A percentile compares a stretch with the other conserved stretches of the same genome.
Conservation (phyloP, 2,113 vertebrate genomes). For the Hippocampus abdominalis region DNA sequence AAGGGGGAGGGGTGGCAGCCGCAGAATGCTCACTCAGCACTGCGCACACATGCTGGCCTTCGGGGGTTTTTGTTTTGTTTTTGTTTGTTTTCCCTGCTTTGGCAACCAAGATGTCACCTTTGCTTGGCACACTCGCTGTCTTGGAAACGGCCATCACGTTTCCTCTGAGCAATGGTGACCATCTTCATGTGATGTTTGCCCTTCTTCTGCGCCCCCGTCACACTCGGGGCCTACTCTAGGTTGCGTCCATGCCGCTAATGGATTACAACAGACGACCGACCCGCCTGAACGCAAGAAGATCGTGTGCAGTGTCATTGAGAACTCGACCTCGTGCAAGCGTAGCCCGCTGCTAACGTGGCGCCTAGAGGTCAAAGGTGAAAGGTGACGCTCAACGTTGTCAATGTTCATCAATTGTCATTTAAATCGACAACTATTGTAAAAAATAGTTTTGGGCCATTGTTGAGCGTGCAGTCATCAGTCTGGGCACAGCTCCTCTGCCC, state of each 20-base stretch:
- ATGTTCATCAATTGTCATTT: too few species aligned
- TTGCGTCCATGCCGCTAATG: too few species aligned
- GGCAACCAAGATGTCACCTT: constrained; percentile 45
- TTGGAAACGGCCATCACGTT: neutral
- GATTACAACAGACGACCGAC: too few species aligned
- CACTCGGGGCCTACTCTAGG: too few species aligned
- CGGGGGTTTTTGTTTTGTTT: constrained; percentile 1
- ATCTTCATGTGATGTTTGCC: neutral
- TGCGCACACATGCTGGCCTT: constrained; percentile 72
- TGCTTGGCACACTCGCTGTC: constrained; percentile 10
- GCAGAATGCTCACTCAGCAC: constrained; percentile 80
- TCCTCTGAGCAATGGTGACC: neutral
- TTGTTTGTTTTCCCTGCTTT: constrained; percentile 65
- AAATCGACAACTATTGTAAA: too few species aligned
- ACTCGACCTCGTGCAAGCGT: too few species aligned
- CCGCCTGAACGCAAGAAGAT: too few species aligned
- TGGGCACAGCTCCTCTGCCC: constrained; percentile 6
- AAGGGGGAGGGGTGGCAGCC: constrained; percentile 64
- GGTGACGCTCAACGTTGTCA: too few species aligned
- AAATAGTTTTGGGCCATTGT: too few species aligned
- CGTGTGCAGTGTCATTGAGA: too few species aligned
- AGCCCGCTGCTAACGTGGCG: too few species aligned
- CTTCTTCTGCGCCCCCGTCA: neutral
- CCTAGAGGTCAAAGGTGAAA: too few species aligned
- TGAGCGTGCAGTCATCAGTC: neutral